A percentile compares a stretch with the other conserved stretches of the same genome.
These are phyloP conservation scores for Kradibia gibbosae DNA, from an alignment of 1,140 invertebrate genomes.

Conservation along the genomic window DNA sequence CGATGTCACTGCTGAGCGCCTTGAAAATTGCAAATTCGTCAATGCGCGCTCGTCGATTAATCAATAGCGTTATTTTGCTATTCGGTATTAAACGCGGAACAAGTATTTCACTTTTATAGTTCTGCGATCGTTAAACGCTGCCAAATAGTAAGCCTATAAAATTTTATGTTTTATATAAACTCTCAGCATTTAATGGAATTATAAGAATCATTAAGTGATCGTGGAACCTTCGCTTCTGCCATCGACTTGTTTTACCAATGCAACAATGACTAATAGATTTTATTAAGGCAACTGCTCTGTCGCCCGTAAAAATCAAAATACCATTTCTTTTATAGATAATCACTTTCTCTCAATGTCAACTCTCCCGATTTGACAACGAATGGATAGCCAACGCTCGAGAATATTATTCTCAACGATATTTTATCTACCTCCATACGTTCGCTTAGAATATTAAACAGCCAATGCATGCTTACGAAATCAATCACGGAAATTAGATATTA, in stretches of 20 bases:
- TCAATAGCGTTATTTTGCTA: neutral
- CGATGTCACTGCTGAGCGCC: no score
- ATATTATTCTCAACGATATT: no score
- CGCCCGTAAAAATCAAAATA: neutral
- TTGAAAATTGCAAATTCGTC: neutral
- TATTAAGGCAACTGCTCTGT: neutral
- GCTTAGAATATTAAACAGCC: no score
- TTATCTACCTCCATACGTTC: no score
- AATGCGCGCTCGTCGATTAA: neutral
- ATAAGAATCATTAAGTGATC: conserved; percentile 1
- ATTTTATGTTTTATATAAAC: neutral
- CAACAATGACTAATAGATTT: conserved; percentile 1
- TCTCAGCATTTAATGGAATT: conserved; percentile 6
- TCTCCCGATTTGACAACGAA: no score
- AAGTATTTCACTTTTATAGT: neutral
- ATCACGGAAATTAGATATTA: no score
- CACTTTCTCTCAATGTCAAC: no score
- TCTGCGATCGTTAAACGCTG: neutral
- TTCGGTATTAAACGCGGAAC: neutral
- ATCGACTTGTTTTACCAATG: neutral
- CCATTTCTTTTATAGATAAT: neutral
- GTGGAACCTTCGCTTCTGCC: neutral
- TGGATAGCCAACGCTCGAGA: no score
- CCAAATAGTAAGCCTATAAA: neutral
- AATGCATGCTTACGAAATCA: no score